phyloP scores from a whole-genome alignment of 2,797 vertebrate genomes.

The Myioborus melanocephalus region DNA sequence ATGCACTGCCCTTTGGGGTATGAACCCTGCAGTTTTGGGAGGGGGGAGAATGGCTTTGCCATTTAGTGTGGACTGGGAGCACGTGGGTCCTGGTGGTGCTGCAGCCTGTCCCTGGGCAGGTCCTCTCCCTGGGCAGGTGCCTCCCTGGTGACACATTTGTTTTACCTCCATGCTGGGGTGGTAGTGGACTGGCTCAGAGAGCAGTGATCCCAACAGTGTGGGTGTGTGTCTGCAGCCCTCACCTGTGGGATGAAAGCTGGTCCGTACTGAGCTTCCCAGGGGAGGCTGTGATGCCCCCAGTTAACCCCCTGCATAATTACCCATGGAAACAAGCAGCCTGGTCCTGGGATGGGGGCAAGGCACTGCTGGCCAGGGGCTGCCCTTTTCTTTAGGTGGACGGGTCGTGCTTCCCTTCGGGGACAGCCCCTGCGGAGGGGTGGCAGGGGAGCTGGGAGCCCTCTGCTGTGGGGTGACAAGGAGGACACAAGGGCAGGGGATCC shows the following conservation, averaged over 20 bases:
- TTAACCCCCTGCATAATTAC: not conserved
- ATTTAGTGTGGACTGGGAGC: rapidly evolving
- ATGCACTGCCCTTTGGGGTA: not conserved
- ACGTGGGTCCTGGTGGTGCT: rapidly evolving
- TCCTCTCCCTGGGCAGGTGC: too few species aligned
- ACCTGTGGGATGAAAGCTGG: not conserved
- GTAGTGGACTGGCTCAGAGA: not conserved
- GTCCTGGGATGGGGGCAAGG: not conserved
- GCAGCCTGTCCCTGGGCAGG: not conserved
- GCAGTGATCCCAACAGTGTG: not conserved
- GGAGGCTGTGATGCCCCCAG: not conserved
- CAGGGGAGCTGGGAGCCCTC: not conserved
- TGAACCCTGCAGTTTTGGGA: not conserved
- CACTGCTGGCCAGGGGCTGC: not conserved
- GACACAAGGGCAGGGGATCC: not conserved
- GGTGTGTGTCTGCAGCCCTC: not conserved
- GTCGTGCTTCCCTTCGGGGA: not conserved
- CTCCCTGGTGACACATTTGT: not conserved
- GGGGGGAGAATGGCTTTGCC: not conserved
- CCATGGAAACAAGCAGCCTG: not conserved
- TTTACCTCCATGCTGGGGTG: not conserved
- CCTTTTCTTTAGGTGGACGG: not conserved
- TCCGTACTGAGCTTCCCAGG: not conserved
- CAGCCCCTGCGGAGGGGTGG: not conserved
- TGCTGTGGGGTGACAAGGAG: not conserved